Base-by-base conservation (phyloP, 2,113 vertebrate species). In the Takifugu flavidus region DNA sequence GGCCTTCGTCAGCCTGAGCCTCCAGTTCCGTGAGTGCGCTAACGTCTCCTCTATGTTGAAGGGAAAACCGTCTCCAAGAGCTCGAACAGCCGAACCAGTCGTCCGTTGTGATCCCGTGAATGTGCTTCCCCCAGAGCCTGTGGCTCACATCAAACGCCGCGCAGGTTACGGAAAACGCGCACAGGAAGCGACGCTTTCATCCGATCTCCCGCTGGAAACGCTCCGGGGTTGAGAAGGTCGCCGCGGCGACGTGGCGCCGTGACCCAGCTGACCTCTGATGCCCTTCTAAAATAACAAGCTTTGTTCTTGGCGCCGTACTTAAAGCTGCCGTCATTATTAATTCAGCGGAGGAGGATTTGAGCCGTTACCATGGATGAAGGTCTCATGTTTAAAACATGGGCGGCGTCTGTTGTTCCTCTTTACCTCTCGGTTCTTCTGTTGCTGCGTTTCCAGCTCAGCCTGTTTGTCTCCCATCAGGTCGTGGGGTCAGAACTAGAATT, bases 1-100 rank as follows among this genome's bases (percentile, higher is more conserved):
- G 75, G 94, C 94, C 75, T 89, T 97, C 67, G 25, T 99, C 83
- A 98, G 96, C 77, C 91, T 98, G 79, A 98, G 95, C 79, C 89
- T 98, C 2, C 96, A 98, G 49, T 96, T 96, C 91, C 93, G 94
- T 98, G 84, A 96, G 96, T 96, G 59, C 0, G 12, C 10, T 3
- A 2, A 29, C 12, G 29, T 15, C 1, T 53, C 1, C 0, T n/a
- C 12, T 8, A 7, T 51, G 20, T 50, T 50, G 20, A n/a, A 10
- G 25, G 11, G 25, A 26, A 27, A 52, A 52, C 10, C 14, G 46
- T 5, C 20, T 47, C 13, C 20, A 47, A 2, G 45, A n/a, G 45
- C 45, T 47, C n/a, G n/a, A 7, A 6, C 20, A 10, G 14, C 47
- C 14, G 11, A 39, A 10, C 7, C 34, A 6, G 11, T 39, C 34